Percentiles rank a stretch among this genome's conserved stretches.
Conservation (phyloP, 2,888 invertebrate genomes). For the Eupithecia centaureata region DNA sequence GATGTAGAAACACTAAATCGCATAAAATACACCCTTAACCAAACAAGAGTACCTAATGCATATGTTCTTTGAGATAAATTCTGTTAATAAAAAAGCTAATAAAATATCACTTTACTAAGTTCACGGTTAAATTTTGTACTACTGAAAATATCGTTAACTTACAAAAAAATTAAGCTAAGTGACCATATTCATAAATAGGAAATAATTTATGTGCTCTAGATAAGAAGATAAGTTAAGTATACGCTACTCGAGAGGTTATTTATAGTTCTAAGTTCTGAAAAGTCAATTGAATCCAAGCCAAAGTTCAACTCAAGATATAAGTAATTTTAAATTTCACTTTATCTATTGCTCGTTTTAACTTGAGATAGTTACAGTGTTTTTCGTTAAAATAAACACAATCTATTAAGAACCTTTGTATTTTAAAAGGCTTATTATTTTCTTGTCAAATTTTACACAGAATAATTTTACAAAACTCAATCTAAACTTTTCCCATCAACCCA, state of each 20-base stretch:
- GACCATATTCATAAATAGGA: not conserved
- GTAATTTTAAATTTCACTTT: not conserved
- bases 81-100: too few relatives aligned
- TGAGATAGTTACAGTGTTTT: not conserved
- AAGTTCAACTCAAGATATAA: not conserved
- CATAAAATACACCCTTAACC: too few relatives aligned
- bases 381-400: not conserved
- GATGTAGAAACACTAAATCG: too few relatives aligned
- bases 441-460: not conserved
- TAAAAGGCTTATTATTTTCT: not conserved
- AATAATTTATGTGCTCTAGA: not conserved
- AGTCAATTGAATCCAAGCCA: not conserved
- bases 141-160: not conserved
- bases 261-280: not conserved
- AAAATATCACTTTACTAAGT: not conserved
- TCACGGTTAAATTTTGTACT: not conserved
- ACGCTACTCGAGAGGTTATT: not conserved
- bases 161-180: not conserved
- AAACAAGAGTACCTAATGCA: too few relatives aligned
- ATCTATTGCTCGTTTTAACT: not conserved
- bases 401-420: not conserved
- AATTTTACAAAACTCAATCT: conserved; percentile 36
- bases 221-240: not conserved
- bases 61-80: too few relatives aligned
- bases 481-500: conserved; percentile 74